Conservation (phyloP, 2,113 vertebrate genomes). For the Salvelinus fontinalis region DNA sequence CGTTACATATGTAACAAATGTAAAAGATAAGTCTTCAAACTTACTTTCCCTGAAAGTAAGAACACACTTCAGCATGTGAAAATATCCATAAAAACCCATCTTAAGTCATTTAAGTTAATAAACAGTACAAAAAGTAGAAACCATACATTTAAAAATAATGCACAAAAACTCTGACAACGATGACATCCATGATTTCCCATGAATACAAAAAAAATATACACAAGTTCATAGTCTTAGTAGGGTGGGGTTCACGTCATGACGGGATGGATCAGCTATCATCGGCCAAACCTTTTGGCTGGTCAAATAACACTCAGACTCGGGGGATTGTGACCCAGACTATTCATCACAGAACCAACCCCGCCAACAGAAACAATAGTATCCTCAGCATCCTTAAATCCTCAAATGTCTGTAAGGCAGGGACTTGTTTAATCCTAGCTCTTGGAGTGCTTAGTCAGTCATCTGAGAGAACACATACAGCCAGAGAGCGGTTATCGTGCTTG, state of each 20-base stretch:
- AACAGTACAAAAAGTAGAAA: conserved; percentile 85
- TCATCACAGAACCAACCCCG: conserved; percentile 17
- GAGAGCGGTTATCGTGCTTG: conserved; percentile 28
- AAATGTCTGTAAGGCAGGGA: conserved; percentile 80
- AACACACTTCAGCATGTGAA: conserved; percentile 91
- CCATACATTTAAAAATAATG: conserved; percentile 78
- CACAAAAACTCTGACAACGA: conserved; percentile 65
- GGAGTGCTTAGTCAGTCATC: conserved; percentile 61
- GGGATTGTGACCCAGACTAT: conserved; percentile 27
- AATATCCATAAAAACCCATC: conserved; percentile 96
- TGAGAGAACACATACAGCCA: conserved; percentile 54
- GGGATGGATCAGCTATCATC: conserved; percentile 28
- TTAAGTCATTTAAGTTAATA: conserved; percentile 92
- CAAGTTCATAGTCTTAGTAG: conserved; percentile 66
- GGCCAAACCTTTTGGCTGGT: conserved; percentile 56
- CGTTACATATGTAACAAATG: conserved; percentile 99
- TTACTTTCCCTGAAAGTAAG: conserved; percentile 99
- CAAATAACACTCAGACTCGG: conserved; percentile 27
- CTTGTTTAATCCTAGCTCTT: conserved; percentile 64
- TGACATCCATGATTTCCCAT: conserved; percentile 68
- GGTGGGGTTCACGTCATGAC: neutral
- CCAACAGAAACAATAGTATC: conserved; percentile 34
- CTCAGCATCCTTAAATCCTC: conserved; percentile 61
- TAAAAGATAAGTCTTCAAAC: conserved; percentile 94
- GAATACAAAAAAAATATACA: conserved; percentile 73